Evolutionary conservation across 2,797 vertebrate genomes (phyloP), one percentile per base, ranked within the genome.

Genomic region (Pristis pectinata): DNA sequence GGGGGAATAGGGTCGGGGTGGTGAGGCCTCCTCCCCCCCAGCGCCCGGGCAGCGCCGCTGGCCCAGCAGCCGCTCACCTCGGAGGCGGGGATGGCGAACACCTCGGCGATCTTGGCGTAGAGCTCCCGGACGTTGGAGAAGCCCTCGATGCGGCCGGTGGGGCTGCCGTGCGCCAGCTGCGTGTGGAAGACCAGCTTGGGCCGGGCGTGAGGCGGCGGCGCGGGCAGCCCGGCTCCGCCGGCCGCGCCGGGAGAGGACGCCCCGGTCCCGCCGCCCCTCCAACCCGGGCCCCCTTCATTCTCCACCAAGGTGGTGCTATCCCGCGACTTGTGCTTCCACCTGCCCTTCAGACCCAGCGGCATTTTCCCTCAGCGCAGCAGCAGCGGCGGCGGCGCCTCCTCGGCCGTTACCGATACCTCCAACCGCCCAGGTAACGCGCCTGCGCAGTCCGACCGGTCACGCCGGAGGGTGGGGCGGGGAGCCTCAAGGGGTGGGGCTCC

Each of bases 111-210:
- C 95, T 97, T 98, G 19, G 30, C 82, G 96, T 99, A 99, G 5
- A 99, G 96, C 97, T 99, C 98, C 59, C 97, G 97, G 94, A 98
- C 97, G 96, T 98, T 99, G 95, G 96, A 83, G 96, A 99, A 99
- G 0, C 98, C 98, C 96, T 98, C 98, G 95, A 99, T 98, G 94
- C 98, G 97, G 95, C 98, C 98, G 17, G 99, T 99, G 96, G 98
- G 97, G 96, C 98, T 99, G 93, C 99, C 99, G 96, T 99, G 99
- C 1, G 99, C 99, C 95, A 99, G 98, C 97, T 99, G 99, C 95
- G 98, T 97, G 96, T 99, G 98, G 96, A 99, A 99, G 49, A 98
- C 98, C 95, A 99, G 97, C 87, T 98, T 96, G 95, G 97, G 97
- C 70, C 96, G 95, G 95, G 96, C 95, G 96, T 98, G 96, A 95